phyloP scores from a whole-genome alignment of 2,797 vertebrate genomes.

The Megaceryle alcyon region DNA sequence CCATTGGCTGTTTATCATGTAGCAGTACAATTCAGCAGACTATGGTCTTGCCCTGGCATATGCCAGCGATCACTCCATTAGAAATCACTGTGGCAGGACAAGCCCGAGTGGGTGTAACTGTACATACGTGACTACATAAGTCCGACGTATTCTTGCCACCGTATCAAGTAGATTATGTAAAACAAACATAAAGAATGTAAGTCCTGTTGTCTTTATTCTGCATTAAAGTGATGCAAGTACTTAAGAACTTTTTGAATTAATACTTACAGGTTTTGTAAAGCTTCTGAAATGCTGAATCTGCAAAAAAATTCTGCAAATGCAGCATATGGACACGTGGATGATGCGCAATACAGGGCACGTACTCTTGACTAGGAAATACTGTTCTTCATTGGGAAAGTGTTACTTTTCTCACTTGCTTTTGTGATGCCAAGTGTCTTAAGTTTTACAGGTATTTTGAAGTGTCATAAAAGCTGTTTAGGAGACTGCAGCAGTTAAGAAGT shows the following conservation, averaged over 20 bases:
- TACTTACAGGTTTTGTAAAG: background rate
- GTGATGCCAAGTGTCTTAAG: background rate
- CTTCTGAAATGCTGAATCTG: background rate
- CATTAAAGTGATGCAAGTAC: background rate
- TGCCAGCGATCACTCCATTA: fast-evolving
- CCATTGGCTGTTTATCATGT: background rate
- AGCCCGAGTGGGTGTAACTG: background rate
- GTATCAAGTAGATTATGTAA: background rate
- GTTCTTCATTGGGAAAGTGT: background rate
- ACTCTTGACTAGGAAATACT: background rate
- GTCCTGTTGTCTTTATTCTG: background rate
- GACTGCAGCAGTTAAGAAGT: background rate
- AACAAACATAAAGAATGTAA: background rate
- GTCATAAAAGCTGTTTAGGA: background rate
- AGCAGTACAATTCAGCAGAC: background rate
- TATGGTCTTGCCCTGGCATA: background rate
- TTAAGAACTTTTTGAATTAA: background rate
- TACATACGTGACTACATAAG: fast-evolving
- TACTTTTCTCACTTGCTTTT: background rate
- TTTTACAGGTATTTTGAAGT: background rate
- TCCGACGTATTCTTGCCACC: background rate
- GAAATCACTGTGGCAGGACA: background rate
- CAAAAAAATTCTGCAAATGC: background rate
- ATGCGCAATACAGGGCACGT: background rate
- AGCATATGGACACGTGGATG: background rate